Evolutionary conservation across 2,113 vertebrate genomes (phyloP).

Genomic region (Etheostoma spectabile): DNA sequence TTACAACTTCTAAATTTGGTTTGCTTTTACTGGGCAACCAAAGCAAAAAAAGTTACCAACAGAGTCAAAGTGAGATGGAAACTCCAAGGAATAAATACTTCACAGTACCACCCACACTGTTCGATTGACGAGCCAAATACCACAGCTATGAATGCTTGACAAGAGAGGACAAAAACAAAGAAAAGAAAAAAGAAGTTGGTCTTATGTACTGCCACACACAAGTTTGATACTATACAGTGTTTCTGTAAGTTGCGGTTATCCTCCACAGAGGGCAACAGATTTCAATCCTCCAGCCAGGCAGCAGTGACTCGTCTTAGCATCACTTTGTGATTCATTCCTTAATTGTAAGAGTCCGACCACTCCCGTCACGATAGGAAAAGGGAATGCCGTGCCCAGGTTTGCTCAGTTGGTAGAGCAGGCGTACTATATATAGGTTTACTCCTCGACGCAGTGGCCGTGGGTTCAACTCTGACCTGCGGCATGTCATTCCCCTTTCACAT

Average conservation of each 20-base stretch:
- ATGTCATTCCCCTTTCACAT: no score
- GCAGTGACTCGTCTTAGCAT: conserved; percentile 17
- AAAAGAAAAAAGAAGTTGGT: neutral
- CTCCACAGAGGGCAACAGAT: conserved; percentile 1
- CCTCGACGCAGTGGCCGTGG: no score
- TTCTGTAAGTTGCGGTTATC: neutral
- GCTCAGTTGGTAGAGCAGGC: no score
- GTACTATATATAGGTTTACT: no score
- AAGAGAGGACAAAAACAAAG: neutral
- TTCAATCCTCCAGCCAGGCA: neutral
- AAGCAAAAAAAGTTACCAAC: neutral
- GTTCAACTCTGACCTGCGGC: no score
- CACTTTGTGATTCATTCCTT: conserved; percentile 43
- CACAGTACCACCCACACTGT: conserved; percentile 11
- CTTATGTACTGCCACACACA: neutral
- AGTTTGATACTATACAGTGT: neutral
- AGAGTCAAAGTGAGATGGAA: neutral
- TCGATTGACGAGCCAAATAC: conserved; percentile 14
- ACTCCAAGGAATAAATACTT: neutral
- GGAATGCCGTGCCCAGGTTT: neutral
- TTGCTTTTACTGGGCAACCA: neutral
- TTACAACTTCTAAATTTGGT: neutral
- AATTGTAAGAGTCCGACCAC: conserved; percentile 49
- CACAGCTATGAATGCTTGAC: neutral
- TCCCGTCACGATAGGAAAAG: conserved; percentile 25